Percentiles rank a stretch among this genome's conserved stretches.
Conservation (phyloP, 2,113 vertebrate genomes). For the Daphoenositta chrysoptera region DNA sequence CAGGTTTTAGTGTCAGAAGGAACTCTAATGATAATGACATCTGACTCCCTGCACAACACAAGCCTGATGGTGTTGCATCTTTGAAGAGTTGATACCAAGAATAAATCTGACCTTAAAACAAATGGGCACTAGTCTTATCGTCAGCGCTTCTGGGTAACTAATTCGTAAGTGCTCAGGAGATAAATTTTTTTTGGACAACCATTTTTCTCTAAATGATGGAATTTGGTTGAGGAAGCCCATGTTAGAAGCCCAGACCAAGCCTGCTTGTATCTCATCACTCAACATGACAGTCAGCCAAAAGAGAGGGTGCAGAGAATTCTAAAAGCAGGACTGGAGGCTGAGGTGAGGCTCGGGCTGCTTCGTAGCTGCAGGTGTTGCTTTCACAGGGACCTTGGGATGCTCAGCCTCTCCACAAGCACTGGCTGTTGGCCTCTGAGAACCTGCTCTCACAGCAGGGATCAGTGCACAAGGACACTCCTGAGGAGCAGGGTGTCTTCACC, state of each 20-base stretch:
- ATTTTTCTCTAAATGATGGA: neutral
- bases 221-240: neutral
- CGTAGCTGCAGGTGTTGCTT: neutral
- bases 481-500: neutral
- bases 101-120: neutral
- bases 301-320: neutral
- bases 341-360: neutral
- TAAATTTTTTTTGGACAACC: neutral
- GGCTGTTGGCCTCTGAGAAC: neutral
- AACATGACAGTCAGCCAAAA: neutral
- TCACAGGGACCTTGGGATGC: neutral
- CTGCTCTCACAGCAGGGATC: neutral
- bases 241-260: neutral
- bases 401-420: neutral
- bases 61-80: neutral
- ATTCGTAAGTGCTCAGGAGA: neutral
- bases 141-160: neutral
- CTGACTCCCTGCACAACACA: neutral
- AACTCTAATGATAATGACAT: neutral
- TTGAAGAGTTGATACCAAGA: neutral
- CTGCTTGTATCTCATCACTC: neutral
- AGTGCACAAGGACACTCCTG: neutral
- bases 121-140: neutral
- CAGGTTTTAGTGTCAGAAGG: neutral
- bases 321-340: neutral